Base-by-base conservation (phyloP, 2,888 invertebrate genomes). In the Eristalis intricaria region DNA sequence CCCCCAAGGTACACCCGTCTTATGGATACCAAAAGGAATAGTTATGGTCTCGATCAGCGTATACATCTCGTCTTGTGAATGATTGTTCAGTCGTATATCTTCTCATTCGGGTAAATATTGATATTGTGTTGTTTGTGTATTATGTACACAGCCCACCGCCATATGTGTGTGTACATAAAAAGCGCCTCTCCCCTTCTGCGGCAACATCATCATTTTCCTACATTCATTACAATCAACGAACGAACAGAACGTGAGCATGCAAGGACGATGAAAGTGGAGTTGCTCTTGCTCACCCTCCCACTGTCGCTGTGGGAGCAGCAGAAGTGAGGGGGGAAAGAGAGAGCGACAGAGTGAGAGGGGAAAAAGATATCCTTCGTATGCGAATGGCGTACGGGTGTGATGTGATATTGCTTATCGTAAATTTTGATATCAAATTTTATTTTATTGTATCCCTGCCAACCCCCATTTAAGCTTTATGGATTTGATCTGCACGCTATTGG, bases 311-410 rank as follows among this genome's bases (percentile, higher is more conserved):
- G 11, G 38, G 15, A 19, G n/a, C 2, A 29, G 38, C 35, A 19
- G 10, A 23, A 38, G 38, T 8, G 23, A 43, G 19, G 8, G 58
- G n/a, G n/a, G n/a, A n/a, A n/a, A n/a, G n/a, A 38, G 58, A 22
- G 58, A 13, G 13, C 1, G 56, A 19, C 3, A 56, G 22, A 50
- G 23, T 29, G 61, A 50, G 23, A 40, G 61, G 60, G 50, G 35
- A 74, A 61, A 89, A 89, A 89, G 88, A 84, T 88, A 69, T 89
- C 82, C 69, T 89, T 93, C 91, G 93, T 93, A 93, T 94, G 94
- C 94, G 94, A 94, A 93, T 93, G 93, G 93, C 93, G 93, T 93
- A 94, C 93, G 93, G 92, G 93, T 93, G 87, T 89, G 90, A 90
- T 89, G 90, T 93, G 93, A 89, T 89, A 89, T 89, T 89, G 89